A percentile compares a stretch with the other conserved stretches of the same genome.
Conservation (phyloP, 2,797 vertebrate genomes). For the Aulostomus chinensis region DNA sequence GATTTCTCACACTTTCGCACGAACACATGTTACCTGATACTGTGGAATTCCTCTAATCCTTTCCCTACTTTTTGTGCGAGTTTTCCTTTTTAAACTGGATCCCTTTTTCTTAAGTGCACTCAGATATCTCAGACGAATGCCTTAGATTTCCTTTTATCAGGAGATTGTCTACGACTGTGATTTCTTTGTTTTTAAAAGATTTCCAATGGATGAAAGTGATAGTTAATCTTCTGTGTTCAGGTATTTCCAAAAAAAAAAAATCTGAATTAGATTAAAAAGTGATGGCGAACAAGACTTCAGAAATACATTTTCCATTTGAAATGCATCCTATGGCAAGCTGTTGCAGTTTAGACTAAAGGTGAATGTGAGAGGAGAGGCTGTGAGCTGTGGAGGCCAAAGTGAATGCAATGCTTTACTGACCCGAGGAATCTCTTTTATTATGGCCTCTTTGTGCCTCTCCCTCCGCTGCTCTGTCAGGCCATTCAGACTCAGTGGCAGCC, state of each 20-base stretch:
- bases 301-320: constrained; percentile 47
- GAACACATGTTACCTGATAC: constrained; percentile 82
- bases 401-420: constrained; percentile 88
- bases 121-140: constrained; percentile 45
- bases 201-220: too few relatives aligned
- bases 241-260: too few relatives aligned
- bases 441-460: constrained; percentile 82
- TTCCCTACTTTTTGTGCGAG: constrained; percentile 61
- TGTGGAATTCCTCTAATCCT: constrained; percentile 82
- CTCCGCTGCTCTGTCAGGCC: constrained; percentile 80
- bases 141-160: constrained; percentile 26
- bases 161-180: too few relatives aligned
- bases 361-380: constrained; percentile 68
- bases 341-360: constrained; percentile 66
- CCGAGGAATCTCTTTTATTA: constrained; percentile 89
- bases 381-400: constrained; percentile 74
- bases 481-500: constrained; percentile 83
- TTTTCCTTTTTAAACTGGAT: constrained; percentile 72
- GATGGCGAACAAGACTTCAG: constrained; percentile 26
- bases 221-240: too few relatives aligned
- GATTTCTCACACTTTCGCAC: constrained; percentile 81
- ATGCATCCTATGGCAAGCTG: constrained; percentile 53
- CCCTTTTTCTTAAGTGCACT: constrained; percentile 56
- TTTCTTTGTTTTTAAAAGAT: not conserved
- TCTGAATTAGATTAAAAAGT: too few relatives aligned